Evolutionary conservation across 2,888 invertebrate genomes (phyloP).

Genomic region (Falcaria lacertinaria): DNA sequence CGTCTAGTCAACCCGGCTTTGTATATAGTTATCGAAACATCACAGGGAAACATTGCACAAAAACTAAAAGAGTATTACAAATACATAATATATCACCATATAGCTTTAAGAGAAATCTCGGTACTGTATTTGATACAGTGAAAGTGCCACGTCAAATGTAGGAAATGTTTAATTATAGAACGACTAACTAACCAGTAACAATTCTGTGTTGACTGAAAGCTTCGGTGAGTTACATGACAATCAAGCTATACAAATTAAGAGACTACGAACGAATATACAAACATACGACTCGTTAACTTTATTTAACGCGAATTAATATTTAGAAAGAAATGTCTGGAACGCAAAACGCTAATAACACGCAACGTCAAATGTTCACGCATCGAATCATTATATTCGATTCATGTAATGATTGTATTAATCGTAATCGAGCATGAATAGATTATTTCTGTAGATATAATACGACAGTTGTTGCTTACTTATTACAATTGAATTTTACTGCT

Average conservation of each 20-base stretch:
- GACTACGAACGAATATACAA: conserved; percentile 16
- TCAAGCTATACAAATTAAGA: conserved; percentile 22
- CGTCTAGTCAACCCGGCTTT: conserved; percentile 57
- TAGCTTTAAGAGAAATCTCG: conserved; percentile 70
- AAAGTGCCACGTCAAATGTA: conserved; percentile 55
- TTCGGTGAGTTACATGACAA: background rate
- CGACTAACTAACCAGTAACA: background rate
- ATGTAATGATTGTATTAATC: no score
- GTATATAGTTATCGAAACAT: conserved; percentile 42
- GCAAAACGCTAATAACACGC: background rate
- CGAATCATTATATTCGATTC: no score
- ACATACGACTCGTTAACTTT: background rate
- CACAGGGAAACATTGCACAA: conserved; percentile 56
- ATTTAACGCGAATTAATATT: background rate
- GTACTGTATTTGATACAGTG: conserved; percentile 70
- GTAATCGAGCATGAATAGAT: no score
- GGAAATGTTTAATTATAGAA: background rate
- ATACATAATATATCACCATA: conserved; percentile 68
- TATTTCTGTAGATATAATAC: no score
- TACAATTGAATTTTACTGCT: no score
- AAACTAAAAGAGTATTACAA: conserved; percentile 59
- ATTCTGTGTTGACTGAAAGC: background rate
- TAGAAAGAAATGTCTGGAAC: background rate
- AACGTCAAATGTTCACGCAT: no score
- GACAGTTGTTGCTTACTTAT: no score